Conservation (phyloP, 2,888 invertebrate species). For the Plagodis pulveraria region DNA sequence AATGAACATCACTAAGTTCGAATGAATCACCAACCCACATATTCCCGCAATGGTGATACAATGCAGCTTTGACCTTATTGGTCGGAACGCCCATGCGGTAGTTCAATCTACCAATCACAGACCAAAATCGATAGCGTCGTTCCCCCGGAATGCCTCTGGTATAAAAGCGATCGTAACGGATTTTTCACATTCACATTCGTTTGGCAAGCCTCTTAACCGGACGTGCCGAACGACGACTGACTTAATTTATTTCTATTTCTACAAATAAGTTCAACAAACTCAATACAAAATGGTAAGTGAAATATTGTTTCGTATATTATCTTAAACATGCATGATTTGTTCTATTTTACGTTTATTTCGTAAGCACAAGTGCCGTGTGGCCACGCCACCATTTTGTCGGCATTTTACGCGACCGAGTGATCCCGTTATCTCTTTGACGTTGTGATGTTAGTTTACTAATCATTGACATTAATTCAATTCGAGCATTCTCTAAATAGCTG, state of each 20-base stretch:
- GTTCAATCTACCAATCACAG: conserved; percentile 75
- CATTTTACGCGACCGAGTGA: conserved; percentile 44
- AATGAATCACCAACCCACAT: conserved; percentile 74
- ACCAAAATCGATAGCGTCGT: conserved; percentile 72
- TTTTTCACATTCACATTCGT: conserved; percentile 84
- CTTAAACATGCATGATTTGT: conserved; percentile 16
- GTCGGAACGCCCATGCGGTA: conserved; percentile 76
- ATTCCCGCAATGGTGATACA: conserved; percentile 81
- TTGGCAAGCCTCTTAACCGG: conserved; percentile 89
- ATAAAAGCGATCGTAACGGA: conserved; percentile 84
- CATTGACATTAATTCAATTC: conserved; percentile 9
- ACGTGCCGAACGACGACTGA: conserved; percentile 85
- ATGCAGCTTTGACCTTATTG: conserved; percentile 76
- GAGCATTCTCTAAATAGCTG: conserved; percentile 7
- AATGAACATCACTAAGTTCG: conserved; percentile 43
- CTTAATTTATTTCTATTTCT: conserved; percentile 76
- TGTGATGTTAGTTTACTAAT: background rate
- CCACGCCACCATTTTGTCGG: conserved; percentile 78
- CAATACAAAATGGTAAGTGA: conserved; percentile 81
- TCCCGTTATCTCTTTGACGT: background rate
- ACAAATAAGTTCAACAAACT: conserved; percentile 77
- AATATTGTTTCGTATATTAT: conserved; percentile 35
- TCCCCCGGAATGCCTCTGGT: conserved; percentile 73
- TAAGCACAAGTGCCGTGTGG: conserved; percentile 54
- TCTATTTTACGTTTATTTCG: background rate